A percentile compares a stretch with the other conserved stretches of the same genome.
phyloP scores from a whole-genome alignment of 2,888 invertebrate genomes.

The Bellardia bayeri region DNA sequence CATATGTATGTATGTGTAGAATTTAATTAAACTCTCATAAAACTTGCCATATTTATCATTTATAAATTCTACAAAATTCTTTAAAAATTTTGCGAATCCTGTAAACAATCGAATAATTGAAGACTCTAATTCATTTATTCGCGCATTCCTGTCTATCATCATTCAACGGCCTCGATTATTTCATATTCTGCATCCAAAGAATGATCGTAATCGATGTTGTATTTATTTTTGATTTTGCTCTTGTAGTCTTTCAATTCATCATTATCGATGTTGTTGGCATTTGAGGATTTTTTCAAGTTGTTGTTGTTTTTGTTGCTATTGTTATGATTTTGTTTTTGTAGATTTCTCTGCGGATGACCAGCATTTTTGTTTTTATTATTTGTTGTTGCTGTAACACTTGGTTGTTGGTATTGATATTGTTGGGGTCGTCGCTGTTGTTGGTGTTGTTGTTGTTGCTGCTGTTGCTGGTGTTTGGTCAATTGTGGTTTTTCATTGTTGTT shows the following conservation, averaged over 20 bases:
- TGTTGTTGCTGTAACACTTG: slow-evolving; percentile 68
- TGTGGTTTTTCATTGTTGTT: slow-evolving; percentile 59
- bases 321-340: slow-evolving; percentile 47
- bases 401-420: slow-evolving; percentile 73
- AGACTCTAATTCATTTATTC: neutral
- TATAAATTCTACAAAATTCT: too few species aligned
- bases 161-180: slow-evolving; percentile 84
- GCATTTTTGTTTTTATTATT: slow-evolving; percentile 44
- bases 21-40: too few species aligned
- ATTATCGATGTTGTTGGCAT: slow-evolving; percentile 79
- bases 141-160: slow-evolving; percentile 68
- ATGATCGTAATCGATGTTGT: slow-evolving; percentile 84
- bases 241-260: slow-evolving; percentile 83
- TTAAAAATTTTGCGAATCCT: neutral
- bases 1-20: too few species aligned
- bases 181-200: slow-evolving; percentile 84
- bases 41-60: too few species aligned
- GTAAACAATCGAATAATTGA: neutral
- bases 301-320: slow-evolving; percentile 47
- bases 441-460: slow-evolving; percentile 71
- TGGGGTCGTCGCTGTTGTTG: slow-evolving; percentile 73
- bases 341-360: slow-evolving; percentile 56
- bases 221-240: slow-evolving; percentile 84
- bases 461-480: slow-evolving; percentile 55
- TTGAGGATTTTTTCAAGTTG: slow-evolving; percentile 74